Evolutionary conservation across 2,113 vertebrate species (phyloP), one percentile per base, ranked within the genome.

Genomic region (Chamaetylas fuelleborni): DNA sequence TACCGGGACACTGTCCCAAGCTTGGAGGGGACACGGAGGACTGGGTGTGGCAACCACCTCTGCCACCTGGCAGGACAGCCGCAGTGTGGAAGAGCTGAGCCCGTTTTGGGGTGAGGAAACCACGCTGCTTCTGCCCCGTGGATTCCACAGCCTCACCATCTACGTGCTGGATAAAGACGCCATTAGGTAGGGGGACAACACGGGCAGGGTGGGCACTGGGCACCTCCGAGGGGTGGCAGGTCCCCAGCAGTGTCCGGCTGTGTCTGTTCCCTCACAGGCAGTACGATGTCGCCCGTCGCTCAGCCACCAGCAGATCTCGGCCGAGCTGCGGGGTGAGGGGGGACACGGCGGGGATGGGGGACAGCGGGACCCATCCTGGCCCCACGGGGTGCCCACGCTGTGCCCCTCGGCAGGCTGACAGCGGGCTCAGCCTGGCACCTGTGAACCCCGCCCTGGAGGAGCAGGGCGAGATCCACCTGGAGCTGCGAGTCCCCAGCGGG

Each of bases 81-180:
- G 99, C 98, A 0, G 97, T 99, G 51, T 99, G 99, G 99, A 98
- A 98, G 95, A 99, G 98, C 94, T 99, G 71, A 99, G 98, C 73
- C 99, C 99, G 29, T 99, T 99, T 93, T 99, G 99, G 99, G 99
- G 98, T 0, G 99, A 99, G 81, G 99, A 99, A 87, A 99, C 98
- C 96, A 99, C 98, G 0, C 96, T 99, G 77, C 98, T 98, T 90
- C 98, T 99, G 79, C 98, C 98, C 2, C 97, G 93, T 45, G 98
- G 98, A 17, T 99, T 99, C 97, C 98, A 97, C 88, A 98, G 97
- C 3, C 98, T 99, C 58, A 95, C 98, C 14, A 95, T 99, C 94
- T 99, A 98, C 0, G 98, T 99, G 92, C 98, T 99, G 98, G 99
- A 99, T 23, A 98, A 99, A 88, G 99, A 99, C 95, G 98, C 98